Conservation (phyloP, 2,113 vertebrate genomes). For the Melanotaenia duboulayi region DNA sequence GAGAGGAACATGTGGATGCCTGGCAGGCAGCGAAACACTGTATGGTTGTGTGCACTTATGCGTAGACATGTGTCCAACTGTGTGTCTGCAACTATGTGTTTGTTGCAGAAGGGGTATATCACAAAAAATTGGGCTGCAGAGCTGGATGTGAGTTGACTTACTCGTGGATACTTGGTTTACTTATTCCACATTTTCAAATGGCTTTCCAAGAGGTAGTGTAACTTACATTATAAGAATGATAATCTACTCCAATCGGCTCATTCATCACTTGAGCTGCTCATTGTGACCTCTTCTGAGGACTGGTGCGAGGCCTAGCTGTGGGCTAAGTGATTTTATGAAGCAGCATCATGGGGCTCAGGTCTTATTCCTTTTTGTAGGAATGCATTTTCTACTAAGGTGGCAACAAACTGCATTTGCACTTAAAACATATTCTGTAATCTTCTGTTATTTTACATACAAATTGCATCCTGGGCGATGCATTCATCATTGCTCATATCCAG, state of each 20-base stretch:
- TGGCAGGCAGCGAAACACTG: slow-evolving; percentile 62
- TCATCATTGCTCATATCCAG: slow-evolving; percentile 85
- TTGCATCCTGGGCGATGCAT: slow-evolving; percentile 85
- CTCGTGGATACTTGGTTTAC: slow-evolving; percentile 59
- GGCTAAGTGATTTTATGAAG: slow-evolving; percentile 83
- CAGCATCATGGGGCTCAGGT: slow-evolving; percentile 68
- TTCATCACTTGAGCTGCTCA: slow-evolving; percentile 73
- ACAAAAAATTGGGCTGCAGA: slow-evolving; percentile 47
- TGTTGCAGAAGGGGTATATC: slow-evolving; percentile 33
- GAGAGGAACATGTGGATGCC: slow-evolving; percentile 73
- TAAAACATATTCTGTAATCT: slow-evolving; percentile 88
- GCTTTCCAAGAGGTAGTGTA: slow-evolving; percentile 50
- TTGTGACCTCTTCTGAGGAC: slow-evolving; percentile 69
- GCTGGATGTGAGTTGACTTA: slow-evolving; percentile 42
- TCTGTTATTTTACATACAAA: slow-evolving; percentile 89
- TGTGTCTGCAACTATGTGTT: slow-evolving; percentile 35
- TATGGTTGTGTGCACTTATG: slow-evolving; percentile 59
- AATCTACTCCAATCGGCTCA: slow-evolving; percentile 63
- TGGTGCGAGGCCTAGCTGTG: slow-evolving; percentile 64
- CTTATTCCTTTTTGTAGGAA: slow-evolving; percentile 74
- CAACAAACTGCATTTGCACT: slow-evolving; percentile 85
- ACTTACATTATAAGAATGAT: slow-evolving; percentile 69
- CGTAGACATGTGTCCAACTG: slow-evolving; percentile 50
- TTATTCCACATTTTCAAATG: slow-evolving; percentile 60
- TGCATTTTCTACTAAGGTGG: slow-evolving; percentile 78